A percentile compares a stretch with the other conserved stretches of the same genome.
Conservation (phyloP, 2,113 vertebrate species). For the Pangasianodon gigas region DNA sequence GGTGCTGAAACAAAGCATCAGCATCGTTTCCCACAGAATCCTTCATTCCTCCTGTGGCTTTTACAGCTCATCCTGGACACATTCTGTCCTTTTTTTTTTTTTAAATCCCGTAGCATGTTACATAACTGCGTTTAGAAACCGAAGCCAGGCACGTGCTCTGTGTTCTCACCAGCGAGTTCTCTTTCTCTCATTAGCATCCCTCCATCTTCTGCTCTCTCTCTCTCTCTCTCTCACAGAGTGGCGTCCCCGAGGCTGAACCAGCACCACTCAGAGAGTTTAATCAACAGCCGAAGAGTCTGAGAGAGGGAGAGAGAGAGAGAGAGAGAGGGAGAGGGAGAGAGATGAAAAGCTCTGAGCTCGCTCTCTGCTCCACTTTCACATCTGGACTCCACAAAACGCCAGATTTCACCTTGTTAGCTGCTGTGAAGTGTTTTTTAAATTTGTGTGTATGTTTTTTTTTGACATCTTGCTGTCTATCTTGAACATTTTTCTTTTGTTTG, state of each 20-base stretch:
- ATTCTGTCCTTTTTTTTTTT: neutral
- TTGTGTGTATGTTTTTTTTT: neutral
- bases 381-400: neutral
- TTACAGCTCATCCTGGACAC: neutral
- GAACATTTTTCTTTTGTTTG: neutral
- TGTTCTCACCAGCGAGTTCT: neutral
- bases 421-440: neutral
- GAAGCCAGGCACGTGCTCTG: neutral
- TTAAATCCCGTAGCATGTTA: neutral
- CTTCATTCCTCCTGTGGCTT: neutral
- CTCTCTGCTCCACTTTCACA: conserved; percentile 5
- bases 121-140: neutral
- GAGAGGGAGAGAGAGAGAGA: neutral
- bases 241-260: neutral
- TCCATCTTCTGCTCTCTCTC: neutral
- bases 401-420: neutral
- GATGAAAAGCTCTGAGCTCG: neutral
- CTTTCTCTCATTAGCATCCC: conserved; percentile 2
- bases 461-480: neutral
- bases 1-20: neutral
- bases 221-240: neutral
- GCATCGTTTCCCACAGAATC: neutral
- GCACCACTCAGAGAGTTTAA: neutral
- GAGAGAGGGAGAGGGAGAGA: conserved; percentile 39
- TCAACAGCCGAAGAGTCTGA: neutral